Evolutionary conservation across 2,888 invertebrate species (phyloP).

Genomic region (Dexiosoma caninum): DNA sequence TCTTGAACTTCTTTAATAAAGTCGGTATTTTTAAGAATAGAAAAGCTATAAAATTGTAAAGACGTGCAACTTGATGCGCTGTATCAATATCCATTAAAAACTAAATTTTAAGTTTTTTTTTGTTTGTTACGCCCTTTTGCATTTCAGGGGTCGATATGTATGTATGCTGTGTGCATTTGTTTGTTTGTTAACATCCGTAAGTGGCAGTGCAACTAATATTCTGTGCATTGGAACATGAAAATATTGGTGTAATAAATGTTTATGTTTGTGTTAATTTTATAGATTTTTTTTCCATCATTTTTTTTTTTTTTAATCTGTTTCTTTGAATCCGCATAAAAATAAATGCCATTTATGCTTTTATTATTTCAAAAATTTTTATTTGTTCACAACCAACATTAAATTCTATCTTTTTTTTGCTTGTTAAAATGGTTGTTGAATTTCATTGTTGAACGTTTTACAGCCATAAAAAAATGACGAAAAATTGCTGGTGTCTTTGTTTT

Average conservation of each 20-base stretch:
- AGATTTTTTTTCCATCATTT: constrained; percentile 37
- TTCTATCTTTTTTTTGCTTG: constrained; percentile 1
- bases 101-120: too few species aligned
- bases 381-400: constrained; percentile 14
- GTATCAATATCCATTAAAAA: too few species aligned
- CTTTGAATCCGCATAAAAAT: not conserved
- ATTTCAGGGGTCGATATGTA: too few species aligned
- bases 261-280: constrained; percentile 60
- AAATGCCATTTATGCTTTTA: not conserved
- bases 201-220: constrained; percentile 9
- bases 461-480: not conserved
- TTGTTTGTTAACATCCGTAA: constrained; percentile 1
- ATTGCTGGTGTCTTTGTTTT: constrained; percentile 30
- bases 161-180: too few species aligned
- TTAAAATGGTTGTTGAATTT: constrained; percentile 22
- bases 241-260: constrained; percentile 56
- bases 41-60: too few species aligned
- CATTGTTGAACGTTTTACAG: not conserved
- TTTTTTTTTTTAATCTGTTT: not conserved
- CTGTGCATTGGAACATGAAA: constrained; percentile 16
- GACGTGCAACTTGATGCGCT: too few species aligned
- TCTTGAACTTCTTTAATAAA: too few species aligned
- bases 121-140: too few species aligned
- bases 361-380: constrained; percentile 2
- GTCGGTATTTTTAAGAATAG: too few species aligned